phyloP scores from a whole-genome alignment of 1,140 invertebrate genomes.

The Galleria mellonella region DNA sequence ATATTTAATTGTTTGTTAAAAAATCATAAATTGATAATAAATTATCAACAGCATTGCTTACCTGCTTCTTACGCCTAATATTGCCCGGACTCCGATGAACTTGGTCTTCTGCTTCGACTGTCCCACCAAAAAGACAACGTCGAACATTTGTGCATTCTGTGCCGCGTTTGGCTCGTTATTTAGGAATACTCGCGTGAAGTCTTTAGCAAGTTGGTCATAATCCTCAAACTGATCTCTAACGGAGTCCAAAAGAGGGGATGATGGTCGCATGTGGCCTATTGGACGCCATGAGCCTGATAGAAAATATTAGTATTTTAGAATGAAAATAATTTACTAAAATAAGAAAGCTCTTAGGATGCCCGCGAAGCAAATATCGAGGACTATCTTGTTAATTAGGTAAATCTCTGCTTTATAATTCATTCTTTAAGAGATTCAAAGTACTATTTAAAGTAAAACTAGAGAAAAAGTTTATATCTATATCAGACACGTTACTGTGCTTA shows the following conservation, averaged over 20 bases:
- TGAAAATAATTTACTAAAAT: no score
- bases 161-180: constrained; percentile 83
- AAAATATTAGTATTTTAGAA: not conserved
- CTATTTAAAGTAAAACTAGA: no score
- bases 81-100: constrained; percentile 92
- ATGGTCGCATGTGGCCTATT: constrained; percentile 95
- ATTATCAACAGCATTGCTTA: constrained; percentile 39
- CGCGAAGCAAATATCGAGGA: no score
- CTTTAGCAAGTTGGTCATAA: constrained; percentile 94
- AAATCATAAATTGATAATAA: no score
- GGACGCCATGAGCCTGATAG: constrained; percentile 91
- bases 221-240: constrained; percentile 95
- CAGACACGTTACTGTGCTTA: no score
- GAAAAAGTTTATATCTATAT: no score
- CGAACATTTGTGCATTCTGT: constrained; percentile 87
- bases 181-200: constrained; percentile 92
- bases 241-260: constrained; percentile 92
- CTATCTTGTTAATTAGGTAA: no score
- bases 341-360: no score
- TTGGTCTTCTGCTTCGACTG: constrained; percentile 92
- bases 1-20: no score
- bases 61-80: constrained; percentile 92
- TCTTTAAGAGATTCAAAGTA: no score
- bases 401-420: no score
- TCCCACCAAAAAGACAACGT: constrained; percentile 93